These are phyloP conservation scores for Pachyrhynchus sulphureomaculatus DNA, from an alignment of 1,140 invertebrate species.

Conservation along the genomic window DNA sequence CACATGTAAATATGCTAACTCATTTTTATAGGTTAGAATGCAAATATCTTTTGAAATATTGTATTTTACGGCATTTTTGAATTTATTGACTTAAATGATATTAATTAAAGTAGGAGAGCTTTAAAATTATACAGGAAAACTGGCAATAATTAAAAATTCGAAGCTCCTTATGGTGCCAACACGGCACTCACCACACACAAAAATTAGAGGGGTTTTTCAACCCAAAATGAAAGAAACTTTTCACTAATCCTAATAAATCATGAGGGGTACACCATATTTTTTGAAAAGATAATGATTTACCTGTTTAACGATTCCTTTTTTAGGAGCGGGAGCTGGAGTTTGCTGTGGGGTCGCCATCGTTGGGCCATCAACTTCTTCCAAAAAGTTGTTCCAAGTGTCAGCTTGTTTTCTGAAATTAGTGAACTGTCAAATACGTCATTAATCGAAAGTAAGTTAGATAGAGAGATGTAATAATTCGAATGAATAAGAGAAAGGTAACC, in stretches of 20 bases:
- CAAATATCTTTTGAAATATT: slow-evolving; percentile 10
- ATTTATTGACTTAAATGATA: slow-evolving; percentile 7
- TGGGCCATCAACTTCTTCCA: slow-evolving; percentile 19
- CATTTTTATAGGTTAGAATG: slow-evolving; percentile 20
- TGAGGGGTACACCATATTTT: slow-evolving; percentile 5
- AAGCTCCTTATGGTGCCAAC: slow-evolving; percentile 34
- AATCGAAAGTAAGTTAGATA: no score
- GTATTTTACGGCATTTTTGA: slow-evolving; percentile 15
- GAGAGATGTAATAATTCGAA: no score
- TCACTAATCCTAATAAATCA: not conserved
- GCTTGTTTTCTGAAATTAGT: not conserved
- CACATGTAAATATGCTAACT: slow-evolving; percentile 35
- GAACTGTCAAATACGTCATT: not conserved
- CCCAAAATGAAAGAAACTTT: slow-evolving; percentile 13
- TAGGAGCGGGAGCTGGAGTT: slow-evolving; percentile 48
- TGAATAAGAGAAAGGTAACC: no score
- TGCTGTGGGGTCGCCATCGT: slow-evolving; percentile 56
- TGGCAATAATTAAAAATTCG: slow-evolving; percentile 11
- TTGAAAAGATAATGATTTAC: slow-evolving; percentile 47
- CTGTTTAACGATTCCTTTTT: slow-evolving; percentile 61
- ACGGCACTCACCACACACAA: slow-evolving; percentile 22
- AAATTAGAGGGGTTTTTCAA: slow-evolving; percentile 5
- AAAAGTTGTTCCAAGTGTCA: not conserved
- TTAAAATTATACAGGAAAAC: not conserved
- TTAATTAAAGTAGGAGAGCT: slow-evolving; percentile 9